phyloP scores from a whole-genome alignment of 2,797 vertebrate genomes.

The Scomberomorus guttatus region DNA sequence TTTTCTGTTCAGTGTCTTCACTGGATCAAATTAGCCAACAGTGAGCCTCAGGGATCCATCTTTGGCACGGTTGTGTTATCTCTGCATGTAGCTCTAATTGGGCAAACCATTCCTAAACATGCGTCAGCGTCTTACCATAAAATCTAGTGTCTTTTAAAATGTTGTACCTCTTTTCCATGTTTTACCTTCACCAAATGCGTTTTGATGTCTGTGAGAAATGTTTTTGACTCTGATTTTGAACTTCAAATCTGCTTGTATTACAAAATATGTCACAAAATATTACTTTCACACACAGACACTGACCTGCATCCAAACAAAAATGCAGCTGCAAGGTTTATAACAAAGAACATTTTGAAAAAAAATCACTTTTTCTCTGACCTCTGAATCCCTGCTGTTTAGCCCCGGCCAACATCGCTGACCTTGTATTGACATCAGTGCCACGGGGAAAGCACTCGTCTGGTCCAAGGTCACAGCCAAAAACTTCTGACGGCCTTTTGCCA shows the following conservation, averaged over 20 bases:
- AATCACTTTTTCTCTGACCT: slow-evolving; percentile 38
- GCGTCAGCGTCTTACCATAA: slow-evolving; percentile 33
- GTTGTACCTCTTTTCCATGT: not conserved
- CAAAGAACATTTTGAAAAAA: slow-evolving; percentile 7
- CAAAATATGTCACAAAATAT: not conserved
- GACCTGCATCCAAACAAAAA: slow-evolving; percentile 1
- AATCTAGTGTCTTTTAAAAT: slow-evolving; percentile 26
- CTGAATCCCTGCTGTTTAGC: slow-evolving; percentile 49
- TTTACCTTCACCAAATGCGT: not conserved
- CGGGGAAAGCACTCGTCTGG: slow-evolving; percentile 52
- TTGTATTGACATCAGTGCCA: slow-evolving; percentile 56
- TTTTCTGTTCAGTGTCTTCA: slow-evolving; percentile 41
- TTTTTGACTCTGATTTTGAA: not conserved
- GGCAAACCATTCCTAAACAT: slow-evolving; percentile 39
- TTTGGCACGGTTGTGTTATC: slow-evolving; percentile 37
- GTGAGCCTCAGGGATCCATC: slow-evolving; percentile 51
- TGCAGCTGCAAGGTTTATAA: slow-evolving; percentile 29
- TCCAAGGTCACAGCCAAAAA: slow-evolving; percentile 69
- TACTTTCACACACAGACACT: not conserved
- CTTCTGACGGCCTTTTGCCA: slow-evolving; percentile 45
- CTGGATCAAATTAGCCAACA: slow-evolving; percentile 41
- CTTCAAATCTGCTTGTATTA: not conserved
- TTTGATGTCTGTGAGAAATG: not conserved
- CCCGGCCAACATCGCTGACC: slow-evolving; percentile 59
- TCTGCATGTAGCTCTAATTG: slow-evolving; percentile 33